These are phyloP conservation scores for Xenopus tropicalis DNA, from an alignment of 2,113 vertebrate species.

Conservation along the genomic window DNA sequence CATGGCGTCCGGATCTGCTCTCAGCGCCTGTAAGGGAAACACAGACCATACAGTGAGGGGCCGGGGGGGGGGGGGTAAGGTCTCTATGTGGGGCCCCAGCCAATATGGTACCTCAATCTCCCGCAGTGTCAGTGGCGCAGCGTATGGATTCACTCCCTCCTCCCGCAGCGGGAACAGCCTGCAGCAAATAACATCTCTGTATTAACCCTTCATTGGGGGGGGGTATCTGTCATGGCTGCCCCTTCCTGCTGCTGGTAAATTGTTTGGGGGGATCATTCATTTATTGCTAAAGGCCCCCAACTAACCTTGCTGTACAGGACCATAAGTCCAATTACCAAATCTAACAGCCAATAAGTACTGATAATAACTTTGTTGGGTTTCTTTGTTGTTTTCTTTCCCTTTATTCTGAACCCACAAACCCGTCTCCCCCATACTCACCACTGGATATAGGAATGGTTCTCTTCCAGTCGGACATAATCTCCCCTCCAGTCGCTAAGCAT, in stretches of 20 bases:
- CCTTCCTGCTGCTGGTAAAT: too few species aligned
- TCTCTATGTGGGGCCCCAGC: too few species aligned
- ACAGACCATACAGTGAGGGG: not conserved
- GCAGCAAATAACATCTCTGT: not conserved
- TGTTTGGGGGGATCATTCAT: too few species aligned
- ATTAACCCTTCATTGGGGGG: too few species aligned
- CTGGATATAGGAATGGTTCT: not conserved
- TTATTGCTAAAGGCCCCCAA: too few species aligned
- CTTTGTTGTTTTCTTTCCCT: too few species aligned
- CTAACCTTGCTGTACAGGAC: too few species aligned
- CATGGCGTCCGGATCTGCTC: conserved; percentile 71
- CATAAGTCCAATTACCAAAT: too few species aligned
- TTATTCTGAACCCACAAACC: too few species aligned
- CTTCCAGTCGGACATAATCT: not conserved
- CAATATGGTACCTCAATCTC: conserved; percentile 79
- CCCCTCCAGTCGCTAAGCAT: not conserved
- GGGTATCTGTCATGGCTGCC: too few species aligned
- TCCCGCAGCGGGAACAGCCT: conserved; percentile 95
- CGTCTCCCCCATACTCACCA: not conserved
- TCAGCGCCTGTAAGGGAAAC: conserved; percentile 73
- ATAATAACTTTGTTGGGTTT: too few species aligned
- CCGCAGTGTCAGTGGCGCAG: conserved; percentile 77
- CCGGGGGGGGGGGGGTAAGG: not conserved
- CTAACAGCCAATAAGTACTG: too few species aligned
- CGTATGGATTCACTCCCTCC: conserved; percentile 85